Base-by-base conservation (phyloP, 2,113 vertebrate species). In the Otocyon megalotis region DNA sequence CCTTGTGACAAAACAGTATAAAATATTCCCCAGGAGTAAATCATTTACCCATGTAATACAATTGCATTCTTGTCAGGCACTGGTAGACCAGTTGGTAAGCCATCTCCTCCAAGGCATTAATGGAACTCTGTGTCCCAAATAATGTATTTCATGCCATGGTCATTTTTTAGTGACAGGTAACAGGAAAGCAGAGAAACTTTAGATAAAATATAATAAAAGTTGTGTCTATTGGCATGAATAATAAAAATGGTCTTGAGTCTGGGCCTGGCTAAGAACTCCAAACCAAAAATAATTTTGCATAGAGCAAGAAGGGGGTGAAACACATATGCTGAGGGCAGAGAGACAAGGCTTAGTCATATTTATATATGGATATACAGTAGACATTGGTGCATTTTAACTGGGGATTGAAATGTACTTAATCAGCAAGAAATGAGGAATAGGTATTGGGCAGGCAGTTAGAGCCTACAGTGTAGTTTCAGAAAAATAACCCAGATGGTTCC, bases 1-100 rank as follows among this genome's bases (percentile, higher is more conserved):
- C 97, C 94, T 98, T 97, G 89, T 92, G 35, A 84, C 96, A 30
- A 94, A 96, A 85, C 53, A 87, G 95, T 74, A 50, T 28, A 67
- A 91, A 97, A 60, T 94, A 67, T 88, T 86, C 88, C 88, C 93
- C 58, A 8, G 83, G 94, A 97, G 54, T 76, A 95, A 97, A 88
- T 95, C 94, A 96, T 72, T 96, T 96, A 92, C 43, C 97, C 94
- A 67, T 98, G 97, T 97, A 95, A 98, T 98, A 76, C 95, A 98
- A 97, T 96, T 98, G 58, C 96, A 71, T 96, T 95, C 89, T 95
- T 89, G 63, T 63, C 80, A 89, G 88, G 48, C 80, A 90, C 60
- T 92, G n/a, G 19, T 83, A 56, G 62, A 37, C 79, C 82, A 90
- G 82, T 96, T 92, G 53, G 58, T 92, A 65, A 97, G 62, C 28